These are phyloP conservation scores for Gibbula magus DNA, from an alignment of 2,888 invertebrate species.

Conservation along the genomic window DNA sequence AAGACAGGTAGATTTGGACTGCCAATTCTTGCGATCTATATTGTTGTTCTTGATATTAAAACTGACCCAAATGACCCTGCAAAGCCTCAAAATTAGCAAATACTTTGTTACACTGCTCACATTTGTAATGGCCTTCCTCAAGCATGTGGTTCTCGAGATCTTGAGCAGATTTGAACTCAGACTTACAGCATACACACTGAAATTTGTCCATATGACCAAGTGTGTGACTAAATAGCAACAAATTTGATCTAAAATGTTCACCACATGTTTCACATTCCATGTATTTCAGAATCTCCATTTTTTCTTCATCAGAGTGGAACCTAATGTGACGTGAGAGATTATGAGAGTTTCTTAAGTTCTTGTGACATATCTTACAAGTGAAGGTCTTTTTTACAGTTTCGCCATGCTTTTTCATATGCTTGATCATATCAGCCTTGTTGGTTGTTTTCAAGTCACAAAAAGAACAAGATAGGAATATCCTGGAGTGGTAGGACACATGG, in stretches of 20 bases:
- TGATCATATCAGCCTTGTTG: too few relatives aligned
- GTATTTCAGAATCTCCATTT: not conserved
- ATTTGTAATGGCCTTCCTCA: not conserved
- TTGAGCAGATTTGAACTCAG: not conserved
- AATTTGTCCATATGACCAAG: not conserved
- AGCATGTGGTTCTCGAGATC: not conserved
- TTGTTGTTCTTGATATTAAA: too few relatives aligned
- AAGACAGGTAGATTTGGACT: too few relatives aligned
- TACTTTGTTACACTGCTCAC: not conserved
- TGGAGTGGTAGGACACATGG: not conserved
- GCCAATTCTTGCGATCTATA: too few relatives aligned
- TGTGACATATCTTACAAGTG: too few relatives aligned
- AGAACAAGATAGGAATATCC: too few relatives aligned
- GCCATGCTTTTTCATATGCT: too few relatives aligned
- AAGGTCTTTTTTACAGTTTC: too few relatives aligned
- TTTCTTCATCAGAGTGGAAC: not conserved
- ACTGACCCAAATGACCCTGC: too few relatives aligned
- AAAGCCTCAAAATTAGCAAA: not conserved
- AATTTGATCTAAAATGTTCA: not conserved
- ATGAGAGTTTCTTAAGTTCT: too few relatives aligned
- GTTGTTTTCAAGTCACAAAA: too few relatives aligned
- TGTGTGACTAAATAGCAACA: not conserved
- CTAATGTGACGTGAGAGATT: not conserved
- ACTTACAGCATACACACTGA: not conserved
- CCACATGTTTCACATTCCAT: not conserved